Evolutionary conservation across 2,888 invertebrate genomes (phyloP).

Genomic region (Chromoteleia sp.): DNA sequence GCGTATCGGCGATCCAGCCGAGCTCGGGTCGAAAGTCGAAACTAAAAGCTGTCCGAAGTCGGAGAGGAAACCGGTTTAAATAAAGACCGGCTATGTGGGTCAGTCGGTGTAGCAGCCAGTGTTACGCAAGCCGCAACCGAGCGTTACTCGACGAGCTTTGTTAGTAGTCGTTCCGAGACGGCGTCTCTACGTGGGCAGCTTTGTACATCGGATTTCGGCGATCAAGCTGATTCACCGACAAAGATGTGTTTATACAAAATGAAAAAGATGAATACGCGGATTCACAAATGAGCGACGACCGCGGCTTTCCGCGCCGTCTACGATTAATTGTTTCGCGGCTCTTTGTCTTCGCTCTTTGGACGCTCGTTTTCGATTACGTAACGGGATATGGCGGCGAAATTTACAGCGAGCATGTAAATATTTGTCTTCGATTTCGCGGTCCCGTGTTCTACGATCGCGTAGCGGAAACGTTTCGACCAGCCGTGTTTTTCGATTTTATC

Average conservation of each 20-base stretch:
- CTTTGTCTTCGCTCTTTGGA: conserved; percentile 10
- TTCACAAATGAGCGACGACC: conserved; percentile 14
- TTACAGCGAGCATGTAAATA: conserved; percentile 50
- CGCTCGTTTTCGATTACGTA: conserved; percentile 33
- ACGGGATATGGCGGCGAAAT: conserved; percentile 32
- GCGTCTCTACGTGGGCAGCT: conserved; percentile 57
- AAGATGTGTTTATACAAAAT: conserved; percentile 28
- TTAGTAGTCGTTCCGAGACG: conserved; percentile 66
- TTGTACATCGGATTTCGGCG: conserved; percentile 37
- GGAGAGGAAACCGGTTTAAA: conserved; percentile 84
- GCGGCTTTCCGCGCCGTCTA: not conserved
- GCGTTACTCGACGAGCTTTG: conserved; percentile 72
- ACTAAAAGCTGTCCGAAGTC: conserved; percentile 78
- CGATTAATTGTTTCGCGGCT: conserved; percentile 30
- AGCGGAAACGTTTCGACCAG: conserved; percentile 8
- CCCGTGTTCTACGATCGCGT: conserved; percentile 8
- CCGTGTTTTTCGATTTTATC: conserved; percentile 45
- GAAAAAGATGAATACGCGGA: conserved; percentile 28
- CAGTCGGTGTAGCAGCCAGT: conserved; percentile 80
- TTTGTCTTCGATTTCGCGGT: conserved; percentile 36
- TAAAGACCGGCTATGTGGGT: conserved; percentile 84
- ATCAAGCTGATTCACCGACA: conserved; percentile 40
- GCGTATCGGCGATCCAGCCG: conserved; percentile 58
- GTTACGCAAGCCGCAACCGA: conserved; percentile 76
- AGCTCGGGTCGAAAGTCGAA: conserved; percentile 76